A percentile compares a stretch with the other conserved stretches of the same genome.
Evolutionary conservation across 1,140 invertebrate species (phyloP).

Genomic region (Oreohelix idahoensis): DNA sequence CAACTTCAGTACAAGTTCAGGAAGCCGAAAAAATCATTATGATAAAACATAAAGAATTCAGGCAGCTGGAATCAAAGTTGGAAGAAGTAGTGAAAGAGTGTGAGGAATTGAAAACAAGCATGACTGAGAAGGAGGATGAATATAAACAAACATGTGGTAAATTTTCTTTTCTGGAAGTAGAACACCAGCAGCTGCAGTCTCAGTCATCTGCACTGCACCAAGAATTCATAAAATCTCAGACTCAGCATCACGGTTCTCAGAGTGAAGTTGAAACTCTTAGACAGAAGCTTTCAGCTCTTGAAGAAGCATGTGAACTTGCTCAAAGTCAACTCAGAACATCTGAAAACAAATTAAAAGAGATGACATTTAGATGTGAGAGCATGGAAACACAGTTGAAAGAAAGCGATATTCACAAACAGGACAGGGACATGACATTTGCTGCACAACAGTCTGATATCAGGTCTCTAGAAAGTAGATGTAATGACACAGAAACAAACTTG

Average conservation of each 20-base stretch:
- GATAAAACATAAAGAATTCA: slow-evolving; percentile 4
- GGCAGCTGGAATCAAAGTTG: slow-evolving; percentile 37
- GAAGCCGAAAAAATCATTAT: slow-evolving; percentile 15
- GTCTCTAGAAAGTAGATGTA: slow-evolving; percentile 39
- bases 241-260: not conserved
- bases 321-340: not conserved
- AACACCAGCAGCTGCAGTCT: not conserved
- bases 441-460: not conserved
- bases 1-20: not conserved
- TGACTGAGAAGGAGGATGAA: slow-evolving; percentile 34
- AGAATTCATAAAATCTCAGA: not conserved
- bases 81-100: slow-evolving; percentile 44
- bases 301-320: not conserved
- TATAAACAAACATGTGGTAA: slow-evolving; percentile 25
- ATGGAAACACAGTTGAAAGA: slow-evolving; percentile 9
- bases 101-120: slow-evolving; percentile 34
- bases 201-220: not conserved
- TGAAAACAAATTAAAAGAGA: slow-evolving; percentile 1
- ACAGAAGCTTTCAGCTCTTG: not conserved
- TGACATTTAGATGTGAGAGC: not conserved
- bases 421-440: not conserved
- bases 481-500: slow-evolving; percentile 3
- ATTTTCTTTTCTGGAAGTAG: not conserved
- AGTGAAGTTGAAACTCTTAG: not conserved
- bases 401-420: slow-evolving; percentile 18